Evolutionary conservation across 2,113 vertebrate genomes (phyloP).

Genomic region (Calonectris borealis): DNA sequence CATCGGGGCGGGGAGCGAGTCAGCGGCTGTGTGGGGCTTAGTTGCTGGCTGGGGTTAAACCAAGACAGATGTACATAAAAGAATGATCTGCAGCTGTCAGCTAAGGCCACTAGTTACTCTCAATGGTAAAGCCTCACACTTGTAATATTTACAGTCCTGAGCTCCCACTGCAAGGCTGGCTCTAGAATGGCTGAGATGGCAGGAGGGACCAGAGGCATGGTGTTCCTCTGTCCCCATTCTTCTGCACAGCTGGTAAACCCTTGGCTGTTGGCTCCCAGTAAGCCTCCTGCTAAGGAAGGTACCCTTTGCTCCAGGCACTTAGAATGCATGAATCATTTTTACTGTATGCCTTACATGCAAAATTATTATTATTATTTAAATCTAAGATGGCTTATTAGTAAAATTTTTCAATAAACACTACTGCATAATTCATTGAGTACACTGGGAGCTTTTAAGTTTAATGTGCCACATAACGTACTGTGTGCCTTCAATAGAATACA

Average conservation of each 20-base stretch:
- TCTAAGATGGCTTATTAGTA: conserved; percentile 25
- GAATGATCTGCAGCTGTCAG: neutral
- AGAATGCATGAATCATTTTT: neutral
- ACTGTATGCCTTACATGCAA: neutral
- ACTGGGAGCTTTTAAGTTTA: conserved; percentile 28
- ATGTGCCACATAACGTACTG: neutral
- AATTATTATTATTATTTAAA: conserved; percentile 44
- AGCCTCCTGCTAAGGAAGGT: neutral
- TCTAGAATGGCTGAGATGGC: neutral
- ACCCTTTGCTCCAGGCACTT: neutral
- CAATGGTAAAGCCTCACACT: neutral
- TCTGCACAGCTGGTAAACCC: neutral
- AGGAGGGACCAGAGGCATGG: neutral
- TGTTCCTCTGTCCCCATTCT: neutral
- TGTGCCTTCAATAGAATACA: neutral
- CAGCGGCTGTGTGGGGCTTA: no score
- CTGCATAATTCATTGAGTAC: neutral
- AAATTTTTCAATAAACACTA: conserved; percentile 6
- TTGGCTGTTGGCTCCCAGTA: neutral
- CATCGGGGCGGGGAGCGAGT: no score
- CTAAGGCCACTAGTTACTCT: neutral
- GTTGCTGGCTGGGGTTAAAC: no score
- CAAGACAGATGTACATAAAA: neutral
- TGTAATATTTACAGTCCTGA: neutral
- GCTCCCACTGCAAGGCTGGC: neutral